Conservation (phyloP, 1,140 invertebrate species). For the Hycleus cichorii region DNA sequence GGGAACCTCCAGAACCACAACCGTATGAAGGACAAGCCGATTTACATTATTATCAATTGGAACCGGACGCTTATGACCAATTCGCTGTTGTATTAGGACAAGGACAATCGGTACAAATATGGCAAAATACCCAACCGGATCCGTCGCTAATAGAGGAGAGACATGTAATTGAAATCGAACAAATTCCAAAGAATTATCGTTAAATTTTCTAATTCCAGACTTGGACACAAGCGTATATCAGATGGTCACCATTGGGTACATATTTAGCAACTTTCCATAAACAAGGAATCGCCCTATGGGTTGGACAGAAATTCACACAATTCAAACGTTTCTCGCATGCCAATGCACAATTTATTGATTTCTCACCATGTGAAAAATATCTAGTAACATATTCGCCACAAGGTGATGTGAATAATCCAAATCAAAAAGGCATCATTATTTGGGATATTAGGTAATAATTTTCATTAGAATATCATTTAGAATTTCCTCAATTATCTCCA, state of each 20-base stretch:
- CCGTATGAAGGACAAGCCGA: conserved; percentile 84
- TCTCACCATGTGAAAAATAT: conserved; percentile 96
- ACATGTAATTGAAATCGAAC: conserved; percentile 49
- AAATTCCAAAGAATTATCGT: neutral
- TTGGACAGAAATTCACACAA: conserved; percentile 86
- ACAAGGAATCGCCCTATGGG: conserved; percentile 94
- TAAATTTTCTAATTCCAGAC: conserved; percentile 47
- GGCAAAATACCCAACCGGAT: conserved; percentile 85
- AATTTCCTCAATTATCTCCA: too few relatives aligned
- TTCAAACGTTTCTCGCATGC: conserved; percentile 86
- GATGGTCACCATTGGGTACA: conserved; percentile 95
- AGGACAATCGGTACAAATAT: conserved; percentile 73
- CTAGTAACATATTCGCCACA: conserved; percentile 85
- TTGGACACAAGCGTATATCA: conserved; percentile 93
- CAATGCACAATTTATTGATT: conserved; percentile 92
- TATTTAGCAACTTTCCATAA: conserved; percentile 94
- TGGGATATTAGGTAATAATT: conserved; percentile 77
- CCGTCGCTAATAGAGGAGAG: conserved; percentile 76
- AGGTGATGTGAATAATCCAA: conserved; percentile 52
- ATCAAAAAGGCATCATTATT: conserved; percentile 72
- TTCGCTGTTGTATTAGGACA: conserved; percentile 83
- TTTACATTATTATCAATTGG: conserved; percentile 83
- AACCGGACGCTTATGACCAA: conserved; percentile 92
- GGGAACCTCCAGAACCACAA: conserved; percentile 81
- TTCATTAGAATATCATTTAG: too few relatives aligned